These are phyloP conservation scores for Bombus sibiricus DNA, from an alignment of 1,140 invertebrate species.

Conservation along the genomic window DNA sequence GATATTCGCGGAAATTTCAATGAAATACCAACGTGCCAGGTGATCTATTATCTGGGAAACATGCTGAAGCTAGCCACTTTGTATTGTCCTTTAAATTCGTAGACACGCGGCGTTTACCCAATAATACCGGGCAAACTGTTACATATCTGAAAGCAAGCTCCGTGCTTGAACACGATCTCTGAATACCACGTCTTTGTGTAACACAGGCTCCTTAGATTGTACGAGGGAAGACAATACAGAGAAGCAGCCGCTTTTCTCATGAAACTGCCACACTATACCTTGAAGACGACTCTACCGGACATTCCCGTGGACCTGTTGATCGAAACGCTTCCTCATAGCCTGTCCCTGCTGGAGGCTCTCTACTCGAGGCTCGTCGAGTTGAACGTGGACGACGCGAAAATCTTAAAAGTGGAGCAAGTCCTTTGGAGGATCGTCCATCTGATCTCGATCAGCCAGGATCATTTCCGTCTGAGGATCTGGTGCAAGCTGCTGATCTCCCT, in stretches of 20 bases:
- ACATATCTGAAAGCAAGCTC: no score
- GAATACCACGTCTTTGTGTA: no score
- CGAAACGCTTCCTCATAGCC: constrained; percentile 92
- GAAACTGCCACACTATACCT: constrained; percentile 88
- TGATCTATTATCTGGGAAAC: not conserved
- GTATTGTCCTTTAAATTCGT: not conserved
- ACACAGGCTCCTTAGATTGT: constrained; percentile 86
- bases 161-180: no score
- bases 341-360: constrained; percentile 92
- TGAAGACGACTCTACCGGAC: constrained; percentile 88
- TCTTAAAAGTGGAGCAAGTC: constrained; percentile 73
- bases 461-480: constrained; percentile 69
- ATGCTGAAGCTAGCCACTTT: not conserved
- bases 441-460: constrained; percentile 70
- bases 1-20: constrained; percentile 9
- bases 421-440: constrained; percentile 76
- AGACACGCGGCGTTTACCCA: not conserved
- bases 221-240: constrained; percentile 90
- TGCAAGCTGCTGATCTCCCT: constrained; percentile 77
- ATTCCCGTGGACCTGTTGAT: constrained; percentile 93
- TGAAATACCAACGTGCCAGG: not conserved
- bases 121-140: no score
- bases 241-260: constrained; percentile 91
- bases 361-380: constrained; percentile 81
- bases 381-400: constrained; percentile 74